Percentiles rank a stretch among this genome's conserved stretches.
Evolutionary conservation across 1,140 invertebrate genomes (phyloP).

Genomic region (Hermetia illucens): DNA sequence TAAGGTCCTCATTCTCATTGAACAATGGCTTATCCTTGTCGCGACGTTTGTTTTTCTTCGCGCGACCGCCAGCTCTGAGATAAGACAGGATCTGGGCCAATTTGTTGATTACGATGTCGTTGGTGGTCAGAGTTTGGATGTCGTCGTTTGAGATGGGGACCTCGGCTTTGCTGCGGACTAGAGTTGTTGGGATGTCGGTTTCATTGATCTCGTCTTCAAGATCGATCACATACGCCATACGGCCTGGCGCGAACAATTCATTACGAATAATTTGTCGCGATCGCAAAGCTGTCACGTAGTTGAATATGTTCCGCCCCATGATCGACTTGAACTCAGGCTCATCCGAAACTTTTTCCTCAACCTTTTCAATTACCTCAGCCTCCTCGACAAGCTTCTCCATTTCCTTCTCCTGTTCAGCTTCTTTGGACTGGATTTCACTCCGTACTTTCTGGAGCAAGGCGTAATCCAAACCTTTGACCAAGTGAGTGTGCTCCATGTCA

Average conservation of each 20-base stretch:
- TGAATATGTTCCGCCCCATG: conserved; percentile 60
- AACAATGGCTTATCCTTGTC: conserved; percentile 29
- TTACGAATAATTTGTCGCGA: conserved; percentile 66
- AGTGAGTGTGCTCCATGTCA: conserved; percentile 99
- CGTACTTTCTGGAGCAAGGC: conserved; percentile 92
- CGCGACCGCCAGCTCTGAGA: conserved; percentile 62
- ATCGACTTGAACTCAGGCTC: conserved; percentile 70
- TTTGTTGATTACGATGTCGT: conserved; percentile 95
- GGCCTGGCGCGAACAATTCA: conserved; percentile 86
- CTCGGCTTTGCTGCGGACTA: conserved; percentile 90
- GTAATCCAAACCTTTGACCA: conserved; percentile 99
- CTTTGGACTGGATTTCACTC: conserved; percentile 67
- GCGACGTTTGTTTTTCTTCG: conserved; percentile 60
- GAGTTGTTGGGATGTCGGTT: conserved; percentile 88
- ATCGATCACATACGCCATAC: conserved; percentile 98
- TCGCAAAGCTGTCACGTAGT: conserved; percentile 45
- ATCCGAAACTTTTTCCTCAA: conserved; percentile 45
- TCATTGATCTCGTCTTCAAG: conserved; percentile 75
- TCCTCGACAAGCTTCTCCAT: conserved; percentile 50
- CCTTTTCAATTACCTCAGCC: conserved; percentile 39
- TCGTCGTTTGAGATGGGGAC: conserved; percentile 49
- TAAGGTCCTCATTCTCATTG: conserved; percentile 20
- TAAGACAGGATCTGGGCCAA: conserved; percentile 94
- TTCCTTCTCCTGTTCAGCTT: conserved; percentile 72
- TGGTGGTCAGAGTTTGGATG: conserved; percentile 73